These are phyloP conservation scores for Malurus elegans DNA, from an alignment of 2,113 vertebrate species.

Conservation along the genomic window DNA sequence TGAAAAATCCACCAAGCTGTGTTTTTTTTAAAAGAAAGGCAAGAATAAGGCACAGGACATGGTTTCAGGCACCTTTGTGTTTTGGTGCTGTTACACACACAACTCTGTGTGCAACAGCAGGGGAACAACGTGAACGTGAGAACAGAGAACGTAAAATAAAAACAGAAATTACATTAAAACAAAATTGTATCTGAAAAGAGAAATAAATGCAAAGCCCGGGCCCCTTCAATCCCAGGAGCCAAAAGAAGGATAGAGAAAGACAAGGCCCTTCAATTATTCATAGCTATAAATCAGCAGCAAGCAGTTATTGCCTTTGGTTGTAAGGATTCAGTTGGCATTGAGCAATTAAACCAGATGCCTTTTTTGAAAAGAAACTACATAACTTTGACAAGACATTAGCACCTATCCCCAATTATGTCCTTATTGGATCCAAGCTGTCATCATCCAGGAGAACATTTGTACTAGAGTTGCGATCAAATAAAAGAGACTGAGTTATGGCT, in stretches of 20 bases:
- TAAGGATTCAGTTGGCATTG: constrained; percentile 27
- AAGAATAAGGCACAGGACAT: neutral
- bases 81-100: neutral
- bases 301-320: constrained; percentile 54
- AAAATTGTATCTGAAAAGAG: neutral
- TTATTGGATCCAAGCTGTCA: constrained; percentile 18
- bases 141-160: constrained; percentile 35
- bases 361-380: neutral
- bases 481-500: neutral
- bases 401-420: constrained; percentile 23
- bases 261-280: constrained; percentile 68
- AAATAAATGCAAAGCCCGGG: constrained; percentile 10
- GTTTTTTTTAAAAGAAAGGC: neutral
- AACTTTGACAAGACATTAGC: constrained; percentile 46
- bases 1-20: neutral
- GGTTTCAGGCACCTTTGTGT: neutral
- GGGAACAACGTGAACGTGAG: neutral
- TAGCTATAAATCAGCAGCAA: constrained; percentile 50
- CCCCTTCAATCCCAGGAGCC: constrained; percentile 37
- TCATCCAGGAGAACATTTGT: neutral
- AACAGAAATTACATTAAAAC: constrained; percentile 53
- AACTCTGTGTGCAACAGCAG: neutral
- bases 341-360: constrained; percentile 51
- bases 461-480: constrained; percentile 4
- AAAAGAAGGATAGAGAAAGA: constrained; percentile 16